Evolutionary conservation across 2,888 invertebrate genomes (phyloP).

Genomic region (Leucophenga maculata): DNA sequence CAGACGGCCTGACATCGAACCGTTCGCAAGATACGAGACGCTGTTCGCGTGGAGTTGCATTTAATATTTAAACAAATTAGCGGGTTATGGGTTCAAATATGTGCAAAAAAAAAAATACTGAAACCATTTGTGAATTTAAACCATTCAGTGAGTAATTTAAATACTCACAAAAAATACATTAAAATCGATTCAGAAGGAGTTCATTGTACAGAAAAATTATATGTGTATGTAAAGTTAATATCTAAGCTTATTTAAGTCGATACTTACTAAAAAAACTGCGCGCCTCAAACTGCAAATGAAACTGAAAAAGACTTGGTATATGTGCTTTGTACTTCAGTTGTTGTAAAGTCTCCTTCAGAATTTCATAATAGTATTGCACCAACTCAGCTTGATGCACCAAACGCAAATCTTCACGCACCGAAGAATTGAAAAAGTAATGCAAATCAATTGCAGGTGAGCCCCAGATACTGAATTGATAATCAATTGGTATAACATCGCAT

Average conservation of each 20-base stretch:
- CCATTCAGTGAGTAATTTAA: no score
- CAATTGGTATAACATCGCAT: slow-evolving; percentile 54
- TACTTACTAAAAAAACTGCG: slow-evolving; percentile 46
- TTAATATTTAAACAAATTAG: no score
- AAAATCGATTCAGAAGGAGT: no score
- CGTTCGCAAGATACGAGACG: no score
- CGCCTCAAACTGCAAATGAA: slow-evolving; percentile 47
- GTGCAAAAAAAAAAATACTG: no score
- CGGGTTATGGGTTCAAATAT: no score
- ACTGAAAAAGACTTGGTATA: slow-evolving; percentile 53
- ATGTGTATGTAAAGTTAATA: background rate
- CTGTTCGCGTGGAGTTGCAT: no score
- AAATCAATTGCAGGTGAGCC: slow-evolving; percentile 58
- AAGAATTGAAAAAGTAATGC: slow-evolving; percentile 64
- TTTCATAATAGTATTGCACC: slow-evolving; percentile 57
- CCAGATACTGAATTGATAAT: slow-evolving; percentile 62
- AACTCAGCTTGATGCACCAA: slow-evolving; percentile 52
- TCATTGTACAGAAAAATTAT: no score
- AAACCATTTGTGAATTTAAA: no score
- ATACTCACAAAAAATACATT: no score
- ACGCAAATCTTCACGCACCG: slow-evolving; percentile 51
- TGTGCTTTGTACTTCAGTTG: slow-evolving; percentile 38
- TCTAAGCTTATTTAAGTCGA: background rate
- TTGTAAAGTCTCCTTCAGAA: slow-evolving; percentile 41
- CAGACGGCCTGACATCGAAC: no score